phyloP scores from a whole-genome alignment of 2,113 vertebrate species.

The Gavia stellata region DNA sequence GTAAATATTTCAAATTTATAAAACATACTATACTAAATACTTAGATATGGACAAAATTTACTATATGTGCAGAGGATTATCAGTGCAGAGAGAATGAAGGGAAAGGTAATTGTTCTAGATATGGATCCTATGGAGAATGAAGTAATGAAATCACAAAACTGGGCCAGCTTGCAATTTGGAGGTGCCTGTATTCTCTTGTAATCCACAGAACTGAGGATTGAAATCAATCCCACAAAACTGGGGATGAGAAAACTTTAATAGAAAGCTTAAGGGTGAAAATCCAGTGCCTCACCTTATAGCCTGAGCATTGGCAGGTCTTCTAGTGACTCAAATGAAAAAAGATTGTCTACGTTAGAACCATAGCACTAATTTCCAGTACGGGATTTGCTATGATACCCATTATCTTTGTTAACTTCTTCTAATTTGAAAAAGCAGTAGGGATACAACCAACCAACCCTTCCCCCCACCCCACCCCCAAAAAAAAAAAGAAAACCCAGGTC shows the following conservation, averaged over 20 bases:
- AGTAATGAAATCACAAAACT: not conserved
- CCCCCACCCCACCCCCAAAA: accelerated
- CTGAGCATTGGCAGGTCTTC: not conserved
- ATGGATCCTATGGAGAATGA: not conserved
- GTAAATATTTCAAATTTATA: not conserved
- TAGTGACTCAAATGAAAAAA: not conserved
- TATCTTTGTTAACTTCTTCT: not conserved
- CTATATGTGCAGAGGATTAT: not conserved
- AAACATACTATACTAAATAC: not conserved
- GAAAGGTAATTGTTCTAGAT: not conserved
- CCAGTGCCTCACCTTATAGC: not conserved
- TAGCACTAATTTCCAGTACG: not conserved
- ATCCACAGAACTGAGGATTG: not conserved
- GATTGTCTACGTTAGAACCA: not conserved
- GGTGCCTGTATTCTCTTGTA: not conserved
- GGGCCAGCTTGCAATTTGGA: not conserved
- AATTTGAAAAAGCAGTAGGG: not conserved
- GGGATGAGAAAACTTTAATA: not conserved
- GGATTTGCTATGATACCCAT: not conserved
- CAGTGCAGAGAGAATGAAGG: not conserved
- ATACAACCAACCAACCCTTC: not conserved
- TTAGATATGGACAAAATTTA: not conserved
- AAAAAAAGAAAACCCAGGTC: not conserved
- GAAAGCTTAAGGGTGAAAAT: not conserved
- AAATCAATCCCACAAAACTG: not conserved